A percentile compares a stretch with the other conserved stretches of the same genome.
Conservation (phyloP, 2,888 invertebrate genomes). For the Caenorhabditis plicata region DNA sequence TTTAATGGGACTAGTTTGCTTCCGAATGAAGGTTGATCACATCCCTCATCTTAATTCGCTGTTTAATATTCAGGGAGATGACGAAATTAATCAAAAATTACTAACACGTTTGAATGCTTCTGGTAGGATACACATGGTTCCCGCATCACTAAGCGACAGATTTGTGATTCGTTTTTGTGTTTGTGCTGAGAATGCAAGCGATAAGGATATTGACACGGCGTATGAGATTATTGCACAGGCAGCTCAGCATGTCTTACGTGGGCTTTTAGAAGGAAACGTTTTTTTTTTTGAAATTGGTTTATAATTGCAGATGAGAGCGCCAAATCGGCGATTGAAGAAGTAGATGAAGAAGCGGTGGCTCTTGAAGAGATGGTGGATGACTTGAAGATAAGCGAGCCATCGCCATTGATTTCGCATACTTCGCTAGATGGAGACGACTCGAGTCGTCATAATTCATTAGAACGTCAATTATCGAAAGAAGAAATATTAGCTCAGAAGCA, state of each 20-base stretch:
- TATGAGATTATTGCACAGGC: constrained; percentile 68
- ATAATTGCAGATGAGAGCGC: constrained; percentile 35
- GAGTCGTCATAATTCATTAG: constrained; percentile 9
- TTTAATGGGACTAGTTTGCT: constrained; percentile 65
- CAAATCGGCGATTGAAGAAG: constrained; percentile 29
- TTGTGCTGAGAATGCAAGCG: constrained; percentile 83
- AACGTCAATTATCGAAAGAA: constrained; percentile 44
- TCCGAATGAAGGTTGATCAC: constrained; percentile 61
- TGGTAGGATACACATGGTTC: constrained; percentile 88
- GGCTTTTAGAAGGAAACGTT: constrained; percentile 53
- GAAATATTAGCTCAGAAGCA: constrained; percentile 56
- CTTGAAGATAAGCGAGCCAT: constrained; percentile 11
- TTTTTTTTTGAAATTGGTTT: not conserved
- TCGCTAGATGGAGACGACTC: not conserved
- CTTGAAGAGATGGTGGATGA: constrained; percentile 21
- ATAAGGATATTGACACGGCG: constrained; percentile 72
- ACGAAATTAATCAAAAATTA: constrained; percentile 84
- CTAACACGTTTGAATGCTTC: constrained; percentile 89
- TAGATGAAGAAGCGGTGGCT: constrained; percentile 47
- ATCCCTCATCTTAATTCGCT: not conserved
- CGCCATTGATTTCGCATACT: not conserved
- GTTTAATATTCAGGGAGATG: constrained; percentile 66
- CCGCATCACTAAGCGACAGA: constrained; percentile 63
- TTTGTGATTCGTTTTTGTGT: constrained; percentile 77
- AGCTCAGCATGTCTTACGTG: constrained; percentile 73